Evolutionary conservation across 30 jellyfish, hydroid and myxozoan genomes (phyloP).

Genomic region (Cassiopea andromeda): DNA sequence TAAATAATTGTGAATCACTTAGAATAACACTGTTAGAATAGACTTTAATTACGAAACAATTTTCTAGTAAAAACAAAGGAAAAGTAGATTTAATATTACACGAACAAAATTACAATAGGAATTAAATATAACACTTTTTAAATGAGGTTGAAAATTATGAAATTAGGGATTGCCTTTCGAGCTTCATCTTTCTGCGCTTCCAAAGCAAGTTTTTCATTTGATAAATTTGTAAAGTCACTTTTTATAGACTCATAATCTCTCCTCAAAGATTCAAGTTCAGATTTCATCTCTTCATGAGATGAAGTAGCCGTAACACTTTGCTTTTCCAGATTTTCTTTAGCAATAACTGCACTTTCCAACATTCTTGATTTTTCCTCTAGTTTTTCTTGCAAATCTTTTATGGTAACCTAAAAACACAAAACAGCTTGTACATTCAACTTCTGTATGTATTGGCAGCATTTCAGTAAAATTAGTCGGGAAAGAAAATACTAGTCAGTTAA

Average conservation of each 20-base stretch:
- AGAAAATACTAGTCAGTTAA: no score
- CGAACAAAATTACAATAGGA: no score
- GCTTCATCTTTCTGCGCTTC: constrained; percentile 13
- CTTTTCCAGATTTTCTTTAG: constrained; percentile 7
- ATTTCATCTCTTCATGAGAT: constrained; percentile 19
- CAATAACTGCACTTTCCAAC: background rate
- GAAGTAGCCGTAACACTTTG: background rate
- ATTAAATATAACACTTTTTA: no score
- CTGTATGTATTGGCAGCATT: no score
- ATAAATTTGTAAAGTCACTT: background rate
- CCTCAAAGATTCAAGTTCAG: constrained; percentile 36
- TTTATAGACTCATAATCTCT: constrained; percentile 32
- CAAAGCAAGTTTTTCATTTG: constrained; percentile 23
- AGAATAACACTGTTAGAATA: no score
- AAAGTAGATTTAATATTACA: no score
- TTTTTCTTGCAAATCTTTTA: constrained; percentile 27
- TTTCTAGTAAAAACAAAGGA: no score
- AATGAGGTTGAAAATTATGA: no score
- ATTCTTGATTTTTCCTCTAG: constrained; percentile 39
- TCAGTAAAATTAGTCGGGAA: no score
- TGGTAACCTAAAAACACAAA: constrained; percentile 1
- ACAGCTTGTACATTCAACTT: no score
- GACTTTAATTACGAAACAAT: no score
- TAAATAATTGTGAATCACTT: no score
- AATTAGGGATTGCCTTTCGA: background rate